Conservation (phyloP, 2,797 vertebrate genomes). For the Melanotaenia parkinsoni region DNA sequence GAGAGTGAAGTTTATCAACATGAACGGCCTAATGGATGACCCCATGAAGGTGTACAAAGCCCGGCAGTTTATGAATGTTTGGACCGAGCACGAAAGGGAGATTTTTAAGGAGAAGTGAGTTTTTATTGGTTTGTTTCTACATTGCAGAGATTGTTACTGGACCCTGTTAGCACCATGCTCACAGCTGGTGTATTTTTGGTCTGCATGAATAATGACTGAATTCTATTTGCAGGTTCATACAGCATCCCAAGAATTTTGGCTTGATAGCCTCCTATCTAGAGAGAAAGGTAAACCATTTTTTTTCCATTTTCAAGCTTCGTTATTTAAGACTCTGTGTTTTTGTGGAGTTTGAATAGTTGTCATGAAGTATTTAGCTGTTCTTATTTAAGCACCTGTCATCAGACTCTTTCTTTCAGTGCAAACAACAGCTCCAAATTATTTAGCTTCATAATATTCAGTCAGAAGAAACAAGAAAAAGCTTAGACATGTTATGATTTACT, state of each 20-base stretch:
- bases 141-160: background rate
- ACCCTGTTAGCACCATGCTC: background rate
- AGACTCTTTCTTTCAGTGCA: background rate
- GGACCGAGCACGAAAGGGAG: slow-evolving; percentile 98
- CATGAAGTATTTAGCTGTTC: background rate
- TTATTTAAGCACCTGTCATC: background rate
- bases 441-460: background rate
- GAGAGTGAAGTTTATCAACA: slow-evolving; percentile 97
- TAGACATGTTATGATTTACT: background rate
- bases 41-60: slow-evolving; percentile 99
- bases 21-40: slow-evolving; percentile 99
- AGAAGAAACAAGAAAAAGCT: background rate
- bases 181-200: slow-evolving; percentile 7
- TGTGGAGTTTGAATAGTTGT: background rate
- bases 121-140: background rate
- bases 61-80: slow-evolving; percentile 98
- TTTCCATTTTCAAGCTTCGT: background rate
- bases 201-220: slow-evolving; percentile 13
- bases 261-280: slow-evolving; percentile 97
- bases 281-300: slow-evolving; percentile 88
- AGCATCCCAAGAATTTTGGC: slow-evolving; percentile 99
- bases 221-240: slow-evolving; percentile 90
- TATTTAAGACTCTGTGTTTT: background rate
- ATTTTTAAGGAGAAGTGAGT: slow-evolving; percentile 99
- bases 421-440: background rate